Evolutionary conservation across 2,113 vertebrate genomes (phyloP).

Genomic region (Phyllostomus discolor): DNA sequence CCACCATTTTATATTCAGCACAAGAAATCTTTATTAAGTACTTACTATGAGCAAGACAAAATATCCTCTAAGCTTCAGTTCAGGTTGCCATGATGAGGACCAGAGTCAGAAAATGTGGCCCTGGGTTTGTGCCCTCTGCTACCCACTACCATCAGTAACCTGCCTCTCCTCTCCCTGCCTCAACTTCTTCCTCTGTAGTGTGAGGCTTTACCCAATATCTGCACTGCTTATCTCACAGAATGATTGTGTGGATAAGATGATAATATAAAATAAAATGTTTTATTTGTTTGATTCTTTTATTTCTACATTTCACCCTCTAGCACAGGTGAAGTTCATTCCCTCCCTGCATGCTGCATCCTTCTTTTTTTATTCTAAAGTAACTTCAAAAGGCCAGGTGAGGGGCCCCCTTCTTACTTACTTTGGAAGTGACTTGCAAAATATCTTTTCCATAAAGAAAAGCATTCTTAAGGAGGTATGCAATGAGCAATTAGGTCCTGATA

Average conservation of each 20-base stretch:
- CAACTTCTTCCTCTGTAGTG: not conserved
- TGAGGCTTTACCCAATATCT: not conserved
- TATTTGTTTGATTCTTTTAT: not conserved
- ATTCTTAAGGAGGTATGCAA: not conserved
- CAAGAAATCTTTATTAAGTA: not conserved
- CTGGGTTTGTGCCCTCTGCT: not conserved
- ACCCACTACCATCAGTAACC: not conserved
- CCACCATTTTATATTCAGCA: not conserved
- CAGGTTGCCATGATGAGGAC: not conserved
- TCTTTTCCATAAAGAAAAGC: not conserved
- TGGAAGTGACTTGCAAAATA: not conserved
- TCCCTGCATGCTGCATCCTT: not conserved
- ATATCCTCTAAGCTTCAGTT: not conserved
- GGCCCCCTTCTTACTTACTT: not conserved
- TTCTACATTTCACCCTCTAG: not conserved
- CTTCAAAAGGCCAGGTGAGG: not conserved
- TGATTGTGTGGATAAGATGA: not conserved
- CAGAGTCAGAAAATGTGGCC: not conserved
- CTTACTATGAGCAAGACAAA: not conserved
- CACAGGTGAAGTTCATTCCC: not conserved
- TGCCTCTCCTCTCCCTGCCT: not conserved
- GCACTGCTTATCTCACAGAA: not conserved
- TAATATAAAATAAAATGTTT: not conserved
- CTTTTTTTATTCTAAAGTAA: not conserved
- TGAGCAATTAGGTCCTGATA: not conserved